Evolutionary conservation across 2,113 vertebrate species (phyloP).

Genomic region (Corvus cornix): DNA sequence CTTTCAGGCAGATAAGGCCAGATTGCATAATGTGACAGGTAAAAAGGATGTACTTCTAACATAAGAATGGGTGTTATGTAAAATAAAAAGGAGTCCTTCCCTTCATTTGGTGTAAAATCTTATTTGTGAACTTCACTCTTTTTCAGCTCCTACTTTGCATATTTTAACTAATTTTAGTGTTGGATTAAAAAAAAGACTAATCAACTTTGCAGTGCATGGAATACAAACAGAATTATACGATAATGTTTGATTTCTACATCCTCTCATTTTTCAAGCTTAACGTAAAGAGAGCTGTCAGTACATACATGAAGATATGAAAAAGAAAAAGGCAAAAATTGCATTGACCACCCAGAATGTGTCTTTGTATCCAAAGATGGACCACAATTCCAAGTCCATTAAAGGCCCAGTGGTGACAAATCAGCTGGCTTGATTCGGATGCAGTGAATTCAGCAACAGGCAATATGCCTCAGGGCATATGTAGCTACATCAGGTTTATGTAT

Average conservation of each 20-base stretch:
- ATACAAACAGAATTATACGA: not conserved
- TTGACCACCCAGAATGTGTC: not conserved
- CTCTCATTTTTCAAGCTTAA: not conserved
- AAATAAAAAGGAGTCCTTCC: not conserved
- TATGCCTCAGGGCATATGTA: rapidly evolving
- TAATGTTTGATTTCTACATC: not conserved
- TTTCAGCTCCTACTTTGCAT: not conserved
- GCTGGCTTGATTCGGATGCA: not conserved
- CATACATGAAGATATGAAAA: rapidly evolving
- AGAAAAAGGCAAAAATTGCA: not conserved
- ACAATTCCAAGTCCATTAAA: not conserved
- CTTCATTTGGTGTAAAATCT: not conserved
- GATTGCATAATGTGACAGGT: not conserved
- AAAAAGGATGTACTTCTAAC: not conserved
- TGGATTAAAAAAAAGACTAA: not conserved
- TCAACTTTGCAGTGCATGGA: rapidly evolving
- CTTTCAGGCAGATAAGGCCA: not conserved
- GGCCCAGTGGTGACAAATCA: not conserved
- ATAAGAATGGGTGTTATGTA: not conserved
- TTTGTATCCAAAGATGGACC: not conserved
- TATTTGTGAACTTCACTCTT: not conserved
- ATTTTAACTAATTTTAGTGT: not conserved
- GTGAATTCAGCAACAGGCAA: not conserved
- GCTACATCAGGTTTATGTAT: not conserved
- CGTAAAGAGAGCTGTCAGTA: not conserved